Conservation (phyloP, 2,888 invertebrate genomes). For the Allacma fusca region DNA sequence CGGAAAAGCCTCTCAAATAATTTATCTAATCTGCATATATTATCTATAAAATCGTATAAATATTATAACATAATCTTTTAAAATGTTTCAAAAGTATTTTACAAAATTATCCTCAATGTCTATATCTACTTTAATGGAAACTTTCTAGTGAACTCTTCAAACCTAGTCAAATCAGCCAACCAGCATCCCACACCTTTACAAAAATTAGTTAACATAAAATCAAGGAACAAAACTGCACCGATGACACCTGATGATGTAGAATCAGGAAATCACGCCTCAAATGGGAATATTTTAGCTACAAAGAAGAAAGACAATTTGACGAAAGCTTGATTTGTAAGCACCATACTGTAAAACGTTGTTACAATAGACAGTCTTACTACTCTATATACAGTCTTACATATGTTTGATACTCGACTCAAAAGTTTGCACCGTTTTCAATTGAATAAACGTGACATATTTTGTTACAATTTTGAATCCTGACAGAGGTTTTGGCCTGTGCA, state of each 20-base stretch:
- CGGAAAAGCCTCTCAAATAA: too few species aligned
- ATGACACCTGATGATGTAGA: slow-evolving; percentile 17
- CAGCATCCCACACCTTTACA: slow-evolving; percentile 27
- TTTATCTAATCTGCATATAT: too few species aligned
- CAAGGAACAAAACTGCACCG: slow-evolving; percentile 35
- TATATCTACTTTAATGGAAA: too few species aligned
- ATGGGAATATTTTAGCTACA: slow-evolving; percentile 30
- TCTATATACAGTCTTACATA: neutral
- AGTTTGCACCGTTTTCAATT: slow-evolving; percentile 4
- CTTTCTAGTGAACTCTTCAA: neutral
- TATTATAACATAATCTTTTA: neutral
- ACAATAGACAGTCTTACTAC: neutral
- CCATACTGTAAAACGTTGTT: too few species aligned
- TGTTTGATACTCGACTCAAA: slow-evolving; percentile 18
- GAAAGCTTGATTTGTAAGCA: neutral
- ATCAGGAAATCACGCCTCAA: slow-evolving; percentile 21
- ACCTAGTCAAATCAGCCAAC: neutral
- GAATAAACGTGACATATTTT: slow-evolving; percentile 22
- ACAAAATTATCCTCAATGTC: too few species aligned
- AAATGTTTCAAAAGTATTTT: too few species aligned
- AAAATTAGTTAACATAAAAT: slow-evolving; percentile 26
- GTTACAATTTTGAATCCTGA: slow-evolving; percentile 21
- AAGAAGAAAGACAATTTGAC: slow-evolving; percentile 29
- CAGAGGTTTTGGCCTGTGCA: neutral
- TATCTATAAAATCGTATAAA: too few species aligned